Evolutionary conservation across 2,797 vertebrate species (phyloP).

Genomic region (Salarias fasciatus): DNA sequence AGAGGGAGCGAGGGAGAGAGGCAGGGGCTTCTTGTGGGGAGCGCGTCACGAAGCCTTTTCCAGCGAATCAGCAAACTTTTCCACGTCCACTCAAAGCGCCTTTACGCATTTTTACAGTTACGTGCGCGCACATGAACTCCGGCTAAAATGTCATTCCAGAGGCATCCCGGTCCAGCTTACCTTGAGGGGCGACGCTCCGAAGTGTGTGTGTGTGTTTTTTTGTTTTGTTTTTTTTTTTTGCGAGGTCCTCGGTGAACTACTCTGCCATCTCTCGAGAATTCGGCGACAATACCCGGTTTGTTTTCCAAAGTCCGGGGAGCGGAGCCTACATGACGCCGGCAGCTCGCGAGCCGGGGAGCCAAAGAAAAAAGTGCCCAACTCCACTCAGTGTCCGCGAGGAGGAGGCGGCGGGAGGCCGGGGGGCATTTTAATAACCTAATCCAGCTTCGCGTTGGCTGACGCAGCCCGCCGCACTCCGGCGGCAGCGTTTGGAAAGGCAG

Average conservation of each 20-base stretch:
- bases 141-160: background rate
- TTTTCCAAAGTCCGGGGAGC: conserved; percentile 70
- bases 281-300: conserved; percentile 64
- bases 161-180: no score
- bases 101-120: no score
- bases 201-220: no score
- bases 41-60: conserved; percentile 39
- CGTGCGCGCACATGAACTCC: background rate
- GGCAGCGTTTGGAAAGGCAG: conserved; percentile 41
- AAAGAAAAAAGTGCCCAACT: conserved; percentile 43
- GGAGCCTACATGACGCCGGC: conserved; percentile 66
- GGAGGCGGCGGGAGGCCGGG: background rate
- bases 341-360: conserved; percentile 21
- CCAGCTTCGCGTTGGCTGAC: no score
- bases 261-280: conserved; percentile 76
- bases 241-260: conserved; percentile 41
- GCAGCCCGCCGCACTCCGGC: conserved; percentile 10
- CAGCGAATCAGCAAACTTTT: conserved; percentile 57
- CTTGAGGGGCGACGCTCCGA: no score
- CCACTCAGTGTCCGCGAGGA: conserved; percentile 14
- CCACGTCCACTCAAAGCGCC: conserved; percentile 19
- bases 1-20: background rate
- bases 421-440: background rate
- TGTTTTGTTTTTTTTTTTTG: no score
- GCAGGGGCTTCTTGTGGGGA: conserved; percentile 6